Conservation (phyloP, 2,888 invertebrate genomes). For the Cerceris ruficornis region DNA sequence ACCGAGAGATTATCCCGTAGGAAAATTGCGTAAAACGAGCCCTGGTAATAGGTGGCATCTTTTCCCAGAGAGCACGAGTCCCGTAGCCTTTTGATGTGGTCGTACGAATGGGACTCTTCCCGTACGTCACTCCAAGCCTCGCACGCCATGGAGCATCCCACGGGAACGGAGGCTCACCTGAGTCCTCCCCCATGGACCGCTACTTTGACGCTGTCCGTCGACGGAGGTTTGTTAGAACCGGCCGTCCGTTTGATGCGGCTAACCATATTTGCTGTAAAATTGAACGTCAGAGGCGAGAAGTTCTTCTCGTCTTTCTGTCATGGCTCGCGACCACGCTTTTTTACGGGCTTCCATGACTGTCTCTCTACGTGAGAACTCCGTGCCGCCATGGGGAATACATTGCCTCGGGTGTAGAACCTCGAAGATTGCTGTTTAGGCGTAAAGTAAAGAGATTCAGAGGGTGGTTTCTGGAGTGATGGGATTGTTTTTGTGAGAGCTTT, state of each 20-base stretch:
- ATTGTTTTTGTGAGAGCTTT: no score
- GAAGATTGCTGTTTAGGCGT: not conserved
- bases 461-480: no score
- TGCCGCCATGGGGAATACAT: not conserved
- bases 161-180: slow-evolving; percentile 57
- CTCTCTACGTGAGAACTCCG: no score
- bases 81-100: slow-evolving; percentile 61
- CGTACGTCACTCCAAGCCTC: slow-evolving; percentile 50
- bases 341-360: not conserved
- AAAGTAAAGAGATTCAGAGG: not conserved
- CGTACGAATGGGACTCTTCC: slow-evolving; percentile 59
- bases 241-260: slow-evolving; percentile 70
- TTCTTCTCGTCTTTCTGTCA: slow-evolving; percentile 7
- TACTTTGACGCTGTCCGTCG: slow-evolving; percentile 57
- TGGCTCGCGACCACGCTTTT: not conserved
- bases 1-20: slow-evolving; percentile 41
- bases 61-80: slow-evolving; percentile 39
- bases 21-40: slow-evolving; percentile 61
- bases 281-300: slow-evolving; percentile 52
- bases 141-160: slow-evolving; percentile 35
- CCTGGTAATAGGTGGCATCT: slow-evolving; percentile 45
- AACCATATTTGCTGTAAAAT: slow-evolving; percentile 67
- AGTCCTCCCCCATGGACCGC: not conserved
- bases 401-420: not conserved
- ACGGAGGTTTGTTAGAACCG: slow-evolving; percentile 64